Evolutionary conservation across 1,140 invertebrate genomes (phyloP).

Genomic region (Phortica variegata): DNA sequence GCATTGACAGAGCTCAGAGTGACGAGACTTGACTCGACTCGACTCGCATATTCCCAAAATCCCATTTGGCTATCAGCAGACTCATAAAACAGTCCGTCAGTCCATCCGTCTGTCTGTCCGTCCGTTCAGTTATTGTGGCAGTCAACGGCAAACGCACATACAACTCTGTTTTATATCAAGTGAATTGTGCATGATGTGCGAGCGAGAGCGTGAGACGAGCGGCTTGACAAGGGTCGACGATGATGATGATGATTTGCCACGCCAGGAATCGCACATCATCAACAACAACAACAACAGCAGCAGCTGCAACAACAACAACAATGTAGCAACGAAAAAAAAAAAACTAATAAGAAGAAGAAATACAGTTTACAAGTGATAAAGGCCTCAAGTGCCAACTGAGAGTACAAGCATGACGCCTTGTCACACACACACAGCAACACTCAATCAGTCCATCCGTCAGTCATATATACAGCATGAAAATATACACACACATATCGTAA

Average conservation of each 20-base stretch:
- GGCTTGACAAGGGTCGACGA: too few relatives aligned
- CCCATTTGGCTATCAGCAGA: conserved; percentile 49
- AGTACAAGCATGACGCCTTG: not conserved
- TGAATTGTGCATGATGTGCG: not conserved
- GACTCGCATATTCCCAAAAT: conserved; percentile 44
- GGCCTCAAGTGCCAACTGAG: not conserved
- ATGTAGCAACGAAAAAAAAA: not conserved
- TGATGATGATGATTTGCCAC: conserved; percentile 21
- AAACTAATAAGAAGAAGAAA: conserved; percentile 33
- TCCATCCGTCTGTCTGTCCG: too few relatives aligned
- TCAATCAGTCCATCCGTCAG: not conserved
- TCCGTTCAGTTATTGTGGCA: too few relatives aligned
- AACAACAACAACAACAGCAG: too few relatives aligned
- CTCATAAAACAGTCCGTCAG: too few relatives aligned
- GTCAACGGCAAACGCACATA: conserved; percentile 5
- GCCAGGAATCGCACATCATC: too few relatives aligned
- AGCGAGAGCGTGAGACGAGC: not conserved
- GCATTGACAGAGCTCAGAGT: too few relatives aligned
- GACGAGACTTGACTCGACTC: too few relatives aligned
- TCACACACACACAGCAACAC: too few relatives aligned
- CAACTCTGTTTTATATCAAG: not conserved
- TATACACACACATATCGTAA: conserved; percentile 28
- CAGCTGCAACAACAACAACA: too few relatives aligned
- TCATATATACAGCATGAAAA: not conserved
- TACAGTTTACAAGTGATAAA: conserved; percentile 16